Evolutionary conservation across 2,797 vertebrate species (phyloP).

Genomic region (Semotilus atromaculatus): DNA sequence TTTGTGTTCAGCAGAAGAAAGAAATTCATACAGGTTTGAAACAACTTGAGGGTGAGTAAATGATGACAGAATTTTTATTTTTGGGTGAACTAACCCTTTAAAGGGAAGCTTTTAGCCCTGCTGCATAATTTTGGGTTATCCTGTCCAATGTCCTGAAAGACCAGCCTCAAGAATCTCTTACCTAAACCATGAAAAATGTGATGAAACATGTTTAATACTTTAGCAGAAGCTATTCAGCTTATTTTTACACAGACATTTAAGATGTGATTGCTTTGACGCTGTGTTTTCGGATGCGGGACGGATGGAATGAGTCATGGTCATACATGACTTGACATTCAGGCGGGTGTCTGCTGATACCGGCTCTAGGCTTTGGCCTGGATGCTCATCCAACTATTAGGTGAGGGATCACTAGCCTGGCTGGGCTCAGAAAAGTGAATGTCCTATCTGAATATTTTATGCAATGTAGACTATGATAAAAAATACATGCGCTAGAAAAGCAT

Average conservation of each 20-base stretch:
- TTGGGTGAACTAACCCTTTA: no score
- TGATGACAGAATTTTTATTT: no score
- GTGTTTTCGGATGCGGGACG: conserved; percentile 19
- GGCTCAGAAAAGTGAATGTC: conserved; percentile 66
- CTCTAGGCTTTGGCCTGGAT: conserved; percentile 39
- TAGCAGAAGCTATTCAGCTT: background rate
- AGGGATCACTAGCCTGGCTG: conserved; percentile 45
- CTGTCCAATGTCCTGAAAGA: background rate
- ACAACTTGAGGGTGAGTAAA: no score
- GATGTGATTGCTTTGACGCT: conserved; percentile 14
- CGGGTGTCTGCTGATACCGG: background rate
- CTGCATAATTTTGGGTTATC: background rate
- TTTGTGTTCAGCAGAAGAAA: no score
- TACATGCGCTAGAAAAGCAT: conserved; percentile 72
- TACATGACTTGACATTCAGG: conserved; percentile 15
- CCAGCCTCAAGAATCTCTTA: background rate
- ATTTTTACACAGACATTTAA: conserved; percentile 2
- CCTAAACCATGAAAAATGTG: background rate
- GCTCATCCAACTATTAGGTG: conserved; percentile 44
- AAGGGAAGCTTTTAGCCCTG: background rate
- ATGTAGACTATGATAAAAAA: conserved; percentile 82
- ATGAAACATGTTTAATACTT: conserved; percentile 22
- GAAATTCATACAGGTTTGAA: no score
- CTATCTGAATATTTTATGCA: conserved; percentile 82
- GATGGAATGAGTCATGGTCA: conserved; percentile 21